Base-by-base conservation (phyloP, 2,888 invertebrate genomes). In the Phlogophora meticulosa region DNA sequence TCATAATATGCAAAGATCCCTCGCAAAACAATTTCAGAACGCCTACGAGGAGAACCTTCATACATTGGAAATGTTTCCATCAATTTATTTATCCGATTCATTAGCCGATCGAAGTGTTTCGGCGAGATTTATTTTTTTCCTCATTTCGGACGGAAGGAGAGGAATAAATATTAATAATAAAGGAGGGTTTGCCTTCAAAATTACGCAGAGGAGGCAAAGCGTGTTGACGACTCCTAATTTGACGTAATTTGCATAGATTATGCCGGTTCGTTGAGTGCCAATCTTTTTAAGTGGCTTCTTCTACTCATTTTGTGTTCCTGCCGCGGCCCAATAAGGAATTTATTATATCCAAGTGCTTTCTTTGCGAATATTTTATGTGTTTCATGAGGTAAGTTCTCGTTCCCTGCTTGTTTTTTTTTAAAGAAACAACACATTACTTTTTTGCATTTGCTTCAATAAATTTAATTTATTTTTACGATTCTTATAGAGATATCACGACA, bases 131-230 rank as follows among this genome's bases (percentile, higher is more conserved):
- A 86, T 88, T 83, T 89, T 88, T 90, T 92, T 90, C 88, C 88
- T 86, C 88, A 88, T 92, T 91, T 91, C 83, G 89, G 88, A 90
- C 88, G 89, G 88, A 88, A 90, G 87, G 88, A 91, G 89, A 88
- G 92, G 92, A 94, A 94, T 95, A 95, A 95, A 95, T 95, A 95
- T 95, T 95, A 95, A 95, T 95, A 95, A 94, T 94, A 94, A 93
- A 92, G 87, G 93, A 93, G 94, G 94, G 95, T 94, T 94, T 94
- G 93, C 94, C 91, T 92, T 89, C 90, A 88, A 91, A 94, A 94
- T 95, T 94, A 93, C 92, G 88, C 83, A 81, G 90, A 88, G 89
- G 88, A 91, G 92, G 89, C 88, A 88, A 87, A 89, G 89, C 88
- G 94, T 94, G 95, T 94, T 94, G 95, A 94, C 94, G 93, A 94